Conservation (phyloP, 2,888 invertebrate species). For the Microchrysa polita region DNA sequence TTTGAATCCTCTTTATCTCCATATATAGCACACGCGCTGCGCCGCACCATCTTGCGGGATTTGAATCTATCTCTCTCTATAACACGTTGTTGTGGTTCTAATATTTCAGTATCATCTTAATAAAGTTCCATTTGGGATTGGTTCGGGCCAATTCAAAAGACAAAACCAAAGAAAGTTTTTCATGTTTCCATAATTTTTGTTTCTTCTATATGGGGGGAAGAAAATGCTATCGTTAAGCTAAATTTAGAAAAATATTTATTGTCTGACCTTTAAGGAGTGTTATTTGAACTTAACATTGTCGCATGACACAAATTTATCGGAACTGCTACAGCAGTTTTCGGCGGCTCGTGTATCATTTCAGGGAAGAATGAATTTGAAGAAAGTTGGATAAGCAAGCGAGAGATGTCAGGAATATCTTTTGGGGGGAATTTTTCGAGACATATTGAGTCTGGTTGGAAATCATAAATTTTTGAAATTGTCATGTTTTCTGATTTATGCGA, state of each 20-base stretch:
- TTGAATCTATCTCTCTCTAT: no score
- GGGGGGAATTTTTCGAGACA: slow-evolving; percentile 20
- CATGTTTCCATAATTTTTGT: slow-evolving; percentile 19
- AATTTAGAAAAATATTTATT: slow-evolving; percentile 36
- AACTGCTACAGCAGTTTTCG: slow-evolving; percentile 29
- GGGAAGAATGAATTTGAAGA: background rate
- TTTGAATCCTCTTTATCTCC: background rate
- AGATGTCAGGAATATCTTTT: background rate
- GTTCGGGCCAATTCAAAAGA: slow-evolving; percentile 20
- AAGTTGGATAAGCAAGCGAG: no score
- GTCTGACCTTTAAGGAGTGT: slow-evolving; percentile 39
- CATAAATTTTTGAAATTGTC: slow-evolving; percentile 42
- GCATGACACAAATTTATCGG: slow-evolving; percentile 33
- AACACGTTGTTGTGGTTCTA: slow-evolving; percentile 4
- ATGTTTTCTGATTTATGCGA: slow-evolving; percentile 22
- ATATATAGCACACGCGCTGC: no score
- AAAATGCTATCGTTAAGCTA: slow-evolving; percentile 21
- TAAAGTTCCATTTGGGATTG: slow-evolving; percentile 40
- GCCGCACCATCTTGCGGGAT: no score
- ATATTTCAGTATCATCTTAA: slow-evolving; percentile 32
- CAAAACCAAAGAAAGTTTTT: slow-evolving; percentile 29
- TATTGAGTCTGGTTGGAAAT: slow-evolving; percentile 30
- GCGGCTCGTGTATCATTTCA: background rate
- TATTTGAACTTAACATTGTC: slow-evolving; percentile 40
- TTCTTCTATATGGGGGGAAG: no score